phyloP scores from a whole-genome alignment of 2,888 invertebrate genomes.

The Eupithecia dodoneata region DNA sequence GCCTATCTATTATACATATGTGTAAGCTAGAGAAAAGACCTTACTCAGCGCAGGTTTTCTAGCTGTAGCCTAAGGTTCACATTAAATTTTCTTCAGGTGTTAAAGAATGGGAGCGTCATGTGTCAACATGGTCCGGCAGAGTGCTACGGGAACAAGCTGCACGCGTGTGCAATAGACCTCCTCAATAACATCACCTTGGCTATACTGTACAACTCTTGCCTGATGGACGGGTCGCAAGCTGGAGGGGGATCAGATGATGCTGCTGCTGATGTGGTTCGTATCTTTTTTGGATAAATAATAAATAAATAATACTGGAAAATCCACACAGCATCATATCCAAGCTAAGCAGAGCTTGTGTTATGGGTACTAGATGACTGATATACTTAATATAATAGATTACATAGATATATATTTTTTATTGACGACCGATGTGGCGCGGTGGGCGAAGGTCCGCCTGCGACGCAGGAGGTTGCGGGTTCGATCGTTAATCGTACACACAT shows the following conservation, averaged over 20 bases:
- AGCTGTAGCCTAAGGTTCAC: neutral
- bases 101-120: constrained; percentile 70
- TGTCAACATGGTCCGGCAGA: constrained; percentile 91
- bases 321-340: too few relatives aligned
- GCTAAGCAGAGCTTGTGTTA: too few relatives aligned
- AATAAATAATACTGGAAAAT: too few relatives aligned
- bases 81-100: constrained; percentile 52
- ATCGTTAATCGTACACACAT: too few relatives aligned
- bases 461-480: too few relatives aligned
- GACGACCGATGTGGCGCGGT: too few relatives aligned
- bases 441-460: too few relatives aligned
- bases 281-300: neutral
- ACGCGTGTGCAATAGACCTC: constrained; percentile 86
- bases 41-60: neutral
- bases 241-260: constrained; percentile 23
- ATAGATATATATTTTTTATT: too few relatives aligned
- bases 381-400: too few relatives aligned
- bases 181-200: constrained; percentile 81
- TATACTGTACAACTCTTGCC: constrained; percentile 86
- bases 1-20: too few relatives aligned
- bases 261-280: constrained; percentile 7
- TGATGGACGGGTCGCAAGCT: constrained; percentile 70
- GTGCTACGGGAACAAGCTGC: constrained; percentile 91
- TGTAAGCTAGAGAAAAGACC: too few relatives aligned
- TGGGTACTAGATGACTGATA: too few relatives aligned